A percentile compares a stretch with the other conserved stretches of the same genome.
Conservation (phyloP, 1,140 invertebrate genomes). For the Drosophila ananassae region DNA sequence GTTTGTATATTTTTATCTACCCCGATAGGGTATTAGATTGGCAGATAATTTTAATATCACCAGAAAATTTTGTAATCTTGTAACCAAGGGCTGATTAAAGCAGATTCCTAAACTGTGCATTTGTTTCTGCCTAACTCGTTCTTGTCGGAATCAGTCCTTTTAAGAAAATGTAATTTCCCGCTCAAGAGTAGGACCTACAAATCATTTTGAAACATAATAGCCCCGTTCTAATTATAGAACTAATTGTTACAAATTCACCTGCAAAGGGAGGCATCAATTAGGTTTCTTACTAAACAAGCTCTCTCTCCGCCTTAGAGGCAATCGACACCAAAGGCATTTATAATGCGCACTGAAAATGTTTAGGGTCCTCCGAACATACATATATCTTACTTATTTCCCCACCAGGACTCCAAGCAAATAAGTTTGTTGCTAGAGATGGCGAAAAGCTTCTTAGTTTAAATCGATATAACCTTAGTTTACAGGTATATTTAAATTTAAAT, state of each 20-base stretch:
- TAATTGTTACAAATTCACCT: slow-evolving; percentile 48
- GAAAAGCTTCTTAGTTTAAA: slow-evolving; percentile 8
- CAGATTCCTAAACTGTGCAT: background rate
- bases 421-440: background rate
- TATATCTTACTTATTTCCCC: slow-evolving; percentile 33
- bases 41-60: slow-evolving; percentile 16
- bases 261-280: slow-evolving; percentile 28
- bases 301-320: background rate
- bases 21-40: slow-evolving; percentile 10
- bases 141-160: background rate
- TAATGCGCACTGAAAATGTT: slow-evolving; percentile 16
- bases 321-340: slow-evolving; percentile 35
- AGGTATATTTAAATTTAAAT: background rate
- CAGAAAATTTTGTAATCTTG: background rate
- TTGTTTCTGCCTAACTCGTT: too few species aligned
- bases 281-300: slow-evolving; percentile 10
- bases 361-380: background rate
- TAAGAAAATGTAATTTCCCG: slow-evolving; percentile 6
- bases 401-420: slow-evolving; percentile 2
- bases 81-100: slow-evolving; percentile 19
- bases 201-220: slow-evolving; percentile 35
- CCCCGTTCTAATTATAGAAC: slow-evolving; percentile 36
- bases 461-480: slow-evolving; percentile 14
- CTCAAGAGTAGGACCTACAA: slow-evolving; percentile 3
- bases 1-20: background rate